A percentile compares a stretch with the other conserved stretches of the same genome.
Conservation (phyloP, 2,888 invertebrate genomes). For the Seira musarum region DNA sequence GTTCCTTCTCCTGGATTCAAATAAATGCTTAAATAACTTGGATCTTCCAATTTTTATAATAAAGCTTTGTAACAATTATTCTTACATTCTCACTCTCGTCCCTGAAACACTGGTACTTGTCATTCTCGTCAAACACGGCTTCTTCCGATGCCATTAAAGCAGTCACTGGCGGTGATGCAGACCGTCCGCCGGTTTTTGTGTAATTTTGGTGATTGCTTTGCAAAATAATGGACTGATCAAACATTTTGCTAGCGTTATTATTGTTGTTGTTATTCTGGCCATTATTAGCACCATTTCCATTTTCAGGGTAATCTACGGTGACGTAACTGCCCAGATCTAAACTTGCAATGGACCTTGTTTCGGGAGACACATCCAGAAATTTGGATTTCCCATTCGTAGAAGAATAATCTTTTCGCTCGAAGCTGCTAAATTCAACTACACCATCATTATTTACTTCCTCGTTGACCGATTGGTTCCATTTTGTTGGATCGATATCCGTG, state of each 20-base stretch:
- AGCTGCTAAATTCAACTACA: conserved; percentile 37
- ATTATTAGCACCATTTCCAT: conserved; percentile 10
- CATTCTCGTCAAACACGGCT: conserved; percentile 42
- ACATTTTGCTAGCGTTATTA: background rate
- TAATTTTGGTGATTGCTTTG: conserved; percentile 34
- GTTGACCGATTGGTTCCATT: conserved; percentile 39
- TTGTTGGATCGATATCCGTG: conserved; percentile 44
- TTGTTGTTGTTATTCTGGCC: conserved; percentile 19
- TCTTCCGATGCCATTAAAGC: background rate
- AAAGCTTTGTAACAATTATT: background rate
- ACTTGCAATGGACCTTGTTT: conserved; percentile 68
- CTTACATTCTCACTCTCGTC: conserved; percentile 66
- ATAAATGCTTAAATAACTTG: too few species aligned
- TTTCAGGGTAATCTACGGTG: conserved; percentile 46
- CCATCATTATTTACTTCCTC: conserved; percentile 42
- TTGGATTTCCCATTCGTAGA: conserved; percentile 35
- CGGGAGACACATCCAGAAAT: conserved; percentile 64
- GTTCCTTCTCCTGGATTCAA: conserved; percentile 71
- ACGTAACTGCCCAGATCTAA: conserved; percentile 67
- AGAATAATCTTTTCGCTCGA: conserved; percentile 46
- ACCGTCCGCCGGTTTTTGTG: background rate
- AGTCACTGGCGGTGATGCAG: conserved; percentile 6
- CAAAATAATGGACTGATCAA: background rate
- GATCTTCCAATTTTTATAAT: too few species aligned
- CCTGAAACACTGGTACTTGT: conserved; percentile 67